phyloP scores from a whole-genome alignment of 2,888 invertebrate species.

The Luperina nickerlii region DNA sequence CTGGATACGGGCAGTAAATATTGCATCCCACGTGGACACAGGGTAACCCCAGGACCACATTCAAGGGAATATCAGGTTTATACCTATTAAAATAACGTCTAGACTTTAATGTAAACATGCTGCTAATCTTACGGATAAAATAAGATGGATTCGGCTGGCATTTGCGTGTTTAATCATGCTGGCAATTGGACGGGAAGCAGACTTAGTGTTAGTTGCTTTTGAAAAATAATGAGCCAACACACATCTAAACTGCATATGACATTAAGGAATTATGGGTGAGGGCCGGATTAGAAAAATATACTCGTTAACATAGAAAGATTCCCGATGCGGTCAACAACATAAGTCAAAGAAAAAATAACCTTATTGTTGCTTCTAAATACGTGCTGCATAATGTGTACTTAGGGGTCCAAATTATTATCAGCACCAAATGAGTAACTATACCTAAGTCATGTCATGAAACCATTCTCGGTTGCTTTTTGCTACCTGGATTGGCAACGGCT shows the following conservation, averaged over 20 bases:
- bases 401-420: background rate
- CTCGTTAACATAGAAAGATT: background rate
- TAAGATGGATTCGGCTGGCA: constrained; percentile 15
- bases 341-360: background rate
- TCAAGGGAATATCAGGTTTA: constrained; percentile 47
- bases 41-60: background rate
- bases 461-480: background rate
- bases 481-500: background rate
- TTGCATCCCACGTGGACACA: constrained; percentile 50
- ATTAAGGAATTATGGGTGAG: no score
- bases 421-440: background rate
- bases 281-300: background rate
- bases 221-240: background rate
- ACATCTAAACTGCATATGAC: no score
- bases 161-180: constrained; percentile 1
- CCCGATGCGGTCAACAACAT: background rate
- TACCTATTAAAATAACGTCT: constrained; percentile 56
- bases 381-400: background rate
- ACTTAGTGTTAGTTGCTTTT: background rate
- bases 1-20: constrained; percentile 51
- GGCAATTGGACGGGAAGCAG: background rate
- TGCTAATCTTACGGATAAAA: background rate
- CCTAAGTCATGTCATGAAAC: background rate
- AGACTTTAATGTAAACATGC: constrained; percentile 49
- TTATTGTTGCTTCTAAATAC: background rate